Evolutionary conservation across 2,797 vertebrate species (phyloP).

Genomic region (Tenualosa ilisha): DNA sequence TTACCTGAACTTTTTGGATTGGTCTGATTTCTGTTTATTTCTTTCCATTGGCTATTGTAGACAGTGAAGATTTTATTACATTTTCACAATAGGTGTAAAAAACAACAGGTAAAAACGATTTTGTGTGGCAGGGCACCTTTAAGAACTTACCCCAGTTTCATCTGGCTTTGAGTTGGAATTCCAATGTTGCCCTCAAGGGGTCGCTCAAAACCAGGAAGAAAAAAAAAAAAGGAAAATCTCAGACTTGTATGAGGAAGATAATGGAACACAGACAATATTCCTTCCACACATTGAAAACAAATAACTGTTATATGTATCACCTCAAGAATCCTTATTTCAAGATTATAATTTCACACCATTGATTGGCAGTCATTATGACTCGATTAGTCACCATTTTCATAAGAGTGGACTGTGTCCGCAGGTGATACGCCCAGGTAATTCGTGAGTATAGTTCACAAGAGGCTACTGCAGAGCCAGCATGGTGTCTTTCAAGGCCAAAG

Average conservation of each 20-base stretch:
- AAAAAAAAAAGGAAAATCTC: background rate
- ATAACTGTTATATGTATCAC: background rate
- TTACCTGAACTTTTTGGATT: too few species aligned
- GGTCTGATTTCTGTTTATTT: too few species aligned
- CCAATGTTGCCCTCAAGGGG: constrained; percentile 68
- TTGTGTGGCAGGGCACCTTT: too few species aligned
- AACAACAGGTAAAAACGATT: too few species aligned
- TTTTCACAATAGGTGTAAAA: too few species aligned
- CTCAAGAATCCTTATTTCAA: background rate
- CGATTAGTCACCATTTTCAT: background rate
- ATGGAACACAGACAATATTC: background rate
- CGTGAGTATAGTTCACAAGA: background rate
- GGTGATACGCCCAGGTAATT: background rate
- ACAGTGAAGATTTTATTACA: too few species aligned
- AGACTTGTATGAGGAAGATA: too few species aligned
- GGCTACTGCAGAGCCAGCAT: background rate
- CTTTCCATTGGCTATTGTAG: too few species aligned
- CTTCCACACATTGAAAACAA: background rate
- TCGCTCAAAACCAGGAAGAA: constrained; percentile 55
- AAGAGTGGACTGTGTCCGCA: background rate
- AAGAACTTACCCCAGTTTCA: background rate
- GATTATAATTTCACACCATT: background rate
- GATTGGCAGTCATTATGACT: background rate
- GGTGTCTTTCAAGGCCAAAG: background rate
- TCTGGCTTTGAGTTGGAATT: constrained; percentile 23